Evolutionary conservation across 1,140 invertebrate species (phyloP), one percentile per base, ranked within the genome.

Genomic region (Psilanteris sp.): DNA sequence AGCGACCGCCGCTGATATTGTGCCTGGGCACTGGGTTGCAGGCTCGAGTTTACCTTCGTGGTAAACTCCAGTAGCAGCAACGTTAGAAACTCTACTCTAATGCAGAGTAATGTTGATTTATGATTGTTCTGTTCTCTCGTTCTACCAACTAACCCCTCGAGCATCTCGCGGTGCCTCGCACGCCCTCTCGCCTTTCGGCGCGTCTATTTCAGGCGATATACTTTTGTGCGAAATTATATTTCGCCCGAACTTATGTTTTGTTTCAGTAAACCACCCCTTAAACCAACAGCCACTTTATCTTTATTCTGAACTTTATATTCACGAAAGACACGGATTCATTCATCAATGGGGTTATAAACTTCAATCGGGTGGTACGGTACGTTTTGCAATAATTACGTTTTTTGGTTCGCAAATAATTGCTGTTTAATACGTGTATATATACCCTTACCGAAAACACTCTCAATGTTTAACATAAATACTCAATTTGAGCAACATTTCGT

Each of bases 41-140:
- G 73, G 67, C 73, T 72, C 66, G 70, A 84, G 79, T 85, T 79
- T 83, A 86, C 82, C 83, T 84, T 78, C 71, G 75, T 59, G 82
- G 83, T 85, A 83, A 85, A 85, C 83, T 86, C 80, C 77, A 79
- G 77, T 79, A 82, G 80, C 81, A 81, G 70, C 81, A 74, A 81
- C 79, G 55, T 57, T 54, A 62, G 70, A 78, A 87, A 87, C 83
- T 87, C 83, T 77, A 80, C 80, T 82, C 81, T 87, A 87, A 87
- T 87, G 82, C 84, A 85, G 83, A 86, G 82, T 88, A 88, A 88
- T 88, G 85, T 85, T 87, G 87, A 88, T 87, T 88, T 88, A 87
- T 83, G 74, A 18, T 29, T 14, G 70, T 70, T 77, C 75, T 78
- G 82, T 67, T 81, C 79, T 81, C 80, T 59, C 81, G 79, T 77